Conservation (phyloP, 2,888 invertebrate species). For the Limnephilus rhombicus region DNA sequence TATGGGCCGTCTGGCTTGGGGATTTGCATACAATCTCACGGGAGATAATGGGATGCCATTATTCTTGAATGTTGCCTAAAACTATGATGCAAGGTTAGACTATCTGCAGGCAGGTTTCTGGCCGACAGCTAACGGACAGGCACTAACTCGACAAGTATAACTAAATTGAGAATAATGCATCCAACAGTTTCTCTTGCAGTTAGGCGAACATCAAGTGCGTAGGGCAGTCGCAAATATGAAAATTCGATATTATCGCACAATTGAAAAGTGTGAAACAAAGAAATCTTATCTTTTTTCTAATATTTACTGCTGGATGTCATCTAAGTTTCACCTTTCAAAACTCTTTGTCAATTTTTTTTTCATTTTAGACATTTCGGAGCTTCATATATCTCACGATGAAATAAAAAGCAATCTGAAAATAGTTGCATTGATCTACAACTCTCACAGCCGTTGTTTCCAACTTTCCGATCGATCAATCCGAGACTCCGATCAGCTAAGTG, state of each 20-base stretch:
- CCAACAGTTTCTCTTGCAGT: too few species aligned
- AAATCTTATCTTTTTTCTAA: background rate
- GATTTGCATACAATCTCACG: constrained; percentile 35
- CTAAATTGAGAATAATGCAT: background rate
- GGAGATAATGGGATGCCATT: background rate
- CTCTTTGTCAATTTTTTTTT: background rate
- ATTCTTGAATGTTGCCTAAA: background rate
- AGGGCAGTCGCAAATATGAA: background rate
- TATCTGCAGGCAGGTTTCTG: background rate
- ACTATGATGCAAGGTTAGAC: background rate
- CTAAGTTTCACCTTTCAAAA: background rate
- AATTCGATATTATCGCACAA: background rate
- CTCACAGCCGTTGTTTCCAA: too few species aligned
- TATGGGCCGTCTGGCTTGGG: constrained; percentile 21
- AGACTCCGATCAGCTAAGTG: too few species aligned
- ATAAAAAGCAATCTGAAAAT: too few species aligned
- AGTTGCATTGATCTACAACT: too few species aligned
- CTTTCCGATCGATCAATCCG: too few species aligned
- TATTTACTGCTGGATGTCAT: background rate
- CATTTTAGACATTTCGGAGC: too few species aligned
- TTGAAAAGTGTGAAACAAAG: too few species aligned
- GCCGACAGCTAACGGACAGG: background rate
- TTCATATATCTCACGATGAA: too few species aligned
- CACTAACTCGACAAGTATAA: background rate
- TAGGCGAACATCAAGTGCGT: background rate